phyloP scores from a whole-genome alignment of 2,797 vertebrate species.

The Halcyon leucocephala region DNA sequence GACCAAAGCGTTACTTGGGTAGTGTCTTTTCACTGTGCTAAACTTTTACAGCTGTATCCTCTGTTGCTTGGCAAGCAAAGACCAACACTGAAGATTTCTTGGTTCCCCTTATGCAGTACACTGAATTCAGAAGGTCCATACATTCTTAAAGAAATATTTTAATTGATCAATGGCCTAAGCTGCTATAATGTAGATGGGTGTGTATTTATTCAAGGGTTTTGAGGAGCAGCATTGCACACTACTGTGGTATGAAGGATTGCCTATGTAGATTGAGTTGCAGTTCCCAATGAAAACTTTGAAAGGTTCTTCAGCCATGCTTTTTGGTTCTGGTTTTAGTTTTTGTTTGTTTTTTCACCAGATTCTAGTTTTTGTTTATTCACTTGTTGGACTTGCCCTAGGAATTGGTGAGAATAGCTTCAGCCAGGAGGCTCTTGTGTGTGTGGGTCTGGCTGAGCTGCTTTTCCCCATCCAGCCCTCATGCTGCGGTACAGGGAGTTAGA shows the following conservation, averaged over 20 bases:
- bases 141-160: background rate
- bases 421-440: background rate
- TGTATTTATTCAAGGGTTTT: background rate
- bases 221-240: background rate
- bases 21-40: background rate
- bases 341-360: background rate
- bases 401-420: background rate
- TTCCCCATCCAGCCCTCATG: too few relatives aligned
- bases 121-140: background rate
- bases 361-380: background rate
- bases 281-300: accelerated
- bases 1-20: background rate
- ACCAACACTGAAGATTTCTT: background rate
- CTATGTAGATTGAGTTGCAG: background rate
- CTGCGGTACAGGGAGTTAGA: too few relatives aligned
- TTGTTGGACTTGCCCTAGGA: background rate
- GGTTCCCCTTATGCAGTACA: background rate
- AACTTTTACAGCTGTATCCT: background rate
- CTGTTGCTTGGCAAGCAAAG: background rate
- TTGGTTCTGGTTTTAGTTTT: background rate
- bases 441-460: background rate
- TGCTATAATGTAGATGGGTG: background rate
- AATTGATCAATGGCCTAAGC: background rate
- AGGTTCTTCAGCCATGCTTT: background rate
- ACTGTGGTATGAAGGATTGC: background rate